These are phyloP conservation scores for Holocentrus rufus DNA, from an alignment of 2,797 vertebrate genomes.

Conservation along the genomic window DNA sequence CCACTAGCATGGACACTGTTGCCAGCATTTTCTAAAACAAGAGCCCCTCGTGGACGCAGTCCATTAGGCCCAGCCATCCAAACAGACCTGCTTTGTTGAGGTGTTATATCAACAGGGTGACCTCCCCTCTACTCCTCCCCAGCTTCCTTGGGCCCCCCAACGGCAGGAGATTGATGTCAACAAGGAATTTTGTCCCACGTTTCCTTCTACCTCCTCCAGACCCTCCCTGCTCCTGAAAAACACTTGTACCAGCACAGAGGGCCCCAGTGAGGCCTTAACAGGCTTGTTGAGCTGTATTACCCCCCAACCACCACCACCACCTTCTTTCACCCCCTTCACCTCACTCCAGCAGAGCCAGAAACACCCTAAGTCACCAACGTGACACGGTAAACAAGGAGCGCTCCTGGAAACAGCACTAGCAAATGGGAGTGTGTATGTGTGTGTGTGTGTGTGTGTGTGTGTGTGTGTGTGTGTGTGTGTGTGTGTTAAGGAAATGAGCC, in stretches of 20 bases:
- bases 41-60: constrained; percentile 72
- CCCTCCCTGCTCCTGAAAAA: constrained; percentile 74
- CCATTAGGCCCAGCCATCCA: constrained; percentile 79
- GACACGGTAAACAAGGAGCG: constrained; percentile 75
- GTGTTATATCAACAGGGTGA: constrained; percentile 85
- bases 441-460: constrained; percentile 30
- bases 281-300: constrained; percentile 66
- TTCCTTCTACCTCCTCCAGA: constrained; percentile 76
- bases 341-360: constrained; percentile 68
- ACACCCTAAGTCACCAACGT: constrained; percentile 71
- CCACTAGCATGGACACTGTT: constrained; percentile 28
- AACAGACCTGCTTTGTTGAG: constrained; percentile 86
- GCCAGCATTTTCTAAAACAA: constrained; percentile 73
- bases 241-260: constrained; percentile 78
- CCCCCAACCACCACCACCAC: constrained; percentile 43
- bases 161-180: constrained; percentile 86
- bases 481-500: constrained; percentile 68
- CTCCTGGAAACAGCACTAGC: constrained; percentile 66
- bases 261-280: constrained; percentile 77
- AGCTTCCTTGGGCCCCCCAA: constrained; percentile 83
- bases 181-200: constrained; percentile 82
- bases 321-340: constrained; percentile 50
- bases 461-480: constrained; percentile 7
- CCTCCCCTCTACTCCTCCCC: constrained; percentile 77
- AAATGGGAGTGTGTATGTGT: constrained; percentile 47